Evolutionary conservation across 2,888 invertebrate species (phyloP).

Genomic region (Dromius quadrimaculatus): DNA sequence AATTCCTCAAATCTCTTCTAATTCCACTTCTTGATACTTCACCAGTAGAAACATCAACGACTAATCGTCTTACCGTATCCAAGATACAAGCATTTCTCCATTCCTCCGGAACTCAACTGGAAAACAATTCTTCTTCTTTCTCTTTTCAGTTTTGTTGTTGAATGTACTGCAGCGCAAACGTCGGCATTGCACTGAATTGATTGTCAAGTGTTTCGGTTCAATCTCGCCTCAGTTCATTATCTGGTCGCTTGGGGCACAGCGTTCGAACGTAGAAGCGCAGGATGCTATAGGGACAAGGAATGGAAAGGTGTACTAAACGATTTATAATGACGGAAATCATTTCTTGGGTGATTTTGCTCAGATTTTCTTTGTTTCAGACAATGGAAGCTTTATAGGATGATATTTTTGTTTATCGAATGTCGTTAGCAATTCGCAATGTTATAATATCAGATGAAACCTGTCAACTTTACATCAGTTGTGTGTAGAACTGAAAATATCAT

Average conservation of each 20-base stretch:
- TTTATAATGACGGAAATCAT: constrained; percentile 64
- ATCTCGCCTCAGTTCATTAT: constrained; percentile 54
- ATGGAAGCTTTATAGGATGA: constrained; percentile 6
- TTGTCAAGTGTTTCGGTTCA: constrained; percentile 58
- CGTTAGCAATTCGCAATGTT: too few relatives aligned
- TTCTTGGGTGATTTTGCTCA: constrained; percentile 57
- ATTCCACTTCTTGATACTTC: not conserved
- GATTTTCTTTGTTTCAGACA: constrained; percentile 31
- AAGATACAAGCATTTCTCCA: too few relatives aligned
- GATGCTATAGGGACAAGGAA: constrained; percentile 5
- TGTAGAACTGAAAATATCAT: too few relatives aligned
- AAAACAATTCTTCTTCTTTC: constrained; percentile 23
- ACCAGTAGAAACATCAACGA: not conserved
- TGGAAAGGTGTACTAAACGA: constrained; percentile 61
- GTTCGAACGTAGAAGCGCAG: constrained; percentile 6
- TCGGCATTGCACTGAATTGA: constrained; percentile 57
- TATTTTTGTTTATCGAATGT: constrained; percentile 2
- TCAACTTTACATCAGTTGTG: too few relatives aligned
- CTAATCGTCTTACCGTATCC: constrained; percentile 1
- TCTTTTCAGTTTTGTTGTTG: constrained; percentile 52
- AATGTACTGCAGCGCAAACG: constrained; percentile 55
- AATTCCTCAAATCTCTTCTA: not conserved
- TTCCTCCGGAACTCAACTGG: not conserved
- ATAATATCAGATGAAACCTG: too few relatives aligned
- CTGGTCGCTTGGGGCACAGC: constrained; percentile 43